Conservation (phyloP, 2,888 invertebrate species). For the Nomada lathburiana region DNA sequence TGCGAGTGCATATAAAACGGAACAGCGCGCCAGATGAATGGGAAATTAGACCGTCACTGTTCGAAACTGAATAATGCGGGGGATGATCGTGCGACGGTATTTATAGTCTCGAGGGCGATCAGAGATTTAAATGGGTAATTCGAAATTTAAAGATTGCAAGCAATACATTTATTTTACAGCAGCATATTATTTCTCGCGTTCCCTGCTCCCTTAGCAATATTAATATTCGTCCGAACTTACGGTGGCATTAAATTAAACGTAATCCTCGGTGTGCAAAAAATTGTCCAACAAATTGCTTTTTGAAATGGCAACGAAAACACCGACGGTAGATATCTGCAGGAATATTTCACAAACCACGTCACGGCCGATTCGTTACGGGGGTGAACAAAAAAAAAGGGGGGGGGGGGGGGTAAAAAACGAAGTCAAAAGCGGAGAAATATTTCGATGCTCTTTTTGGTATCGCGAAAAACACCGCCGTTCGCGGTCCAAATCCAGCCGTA, state of each 20-base stretch:
- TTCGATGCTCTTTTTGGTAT: constrained; percentile 39
- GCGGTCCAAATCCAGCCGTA: constrained; percentile 57
- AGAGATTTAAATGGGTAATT: constrained; percentile 16
- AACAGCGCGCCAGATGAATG: constrained; percentile 51
- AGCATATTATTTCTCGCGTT: too few relatives aligned
- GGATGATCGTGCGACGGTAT: constrained; percentile 9
- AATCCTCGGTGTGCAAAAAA: background rate
- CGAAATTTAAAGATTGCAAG: constrained; percentile 4
- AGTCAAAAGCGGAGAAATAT: constrained; percentile 30
- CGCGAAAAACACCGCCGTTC: constrained; percentile 37
- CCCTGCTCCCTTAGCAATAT: too few relatives aligned
- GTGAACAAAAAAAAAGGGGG: background rate
- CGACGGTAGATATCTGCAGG: background rate
- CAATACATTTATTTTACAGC: background rate
- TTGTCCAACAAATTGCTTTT: background rate
- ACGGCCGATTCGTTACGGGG: background rate
- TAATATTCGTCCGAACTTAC: too few relatives aligned
- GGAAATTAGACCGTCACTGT: constrained; percentile 29
- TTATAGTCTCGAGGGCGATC: constrained; percentile 18
- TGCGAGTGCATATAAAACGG: constrained; percentile 57
- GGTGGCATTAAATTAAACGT: background rate
- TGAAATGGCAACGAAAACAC: background rate
- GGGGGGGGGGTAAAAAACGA: background rate
- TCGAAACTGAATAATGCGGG: constrained; percentile 36
- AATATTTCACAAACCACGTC: constrained; percentile 1